phyloP scores from a whole-genome alignment of 1,140 invertebrate species.

The Trichogramma pretiosum region DNA sequence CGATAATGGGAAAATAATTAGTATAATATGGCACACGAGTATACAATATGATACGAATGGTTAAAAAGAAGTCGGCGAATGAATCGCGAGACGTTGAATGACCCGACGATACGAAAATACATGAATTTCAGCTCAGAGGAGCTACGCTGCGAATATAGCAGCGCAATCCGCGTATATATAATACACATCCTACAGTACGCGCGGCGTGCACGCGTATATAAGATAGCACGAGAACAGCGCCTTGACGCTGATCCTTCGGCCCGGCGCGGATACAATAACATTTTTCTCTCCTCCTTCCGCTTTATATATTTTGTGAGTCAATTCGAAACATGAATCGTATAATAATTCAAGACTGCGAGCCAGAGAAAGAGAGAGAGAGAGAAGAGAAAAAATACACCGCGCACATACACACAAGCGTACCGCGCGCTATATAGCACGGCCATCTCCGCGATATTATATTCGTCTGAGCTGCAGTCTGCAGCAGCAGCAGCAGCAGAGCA shows the following conservation, averaged over 20 bases:
- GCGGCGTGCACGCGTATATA: too few relatives aligned
- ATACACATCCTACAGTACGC: too few relatives aligned
- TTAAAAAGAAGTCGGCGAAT: too few relatives aligned
- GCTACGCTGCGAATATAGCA: too few relatives aligned
- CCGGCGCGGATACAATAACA: conserved; percentile 39
- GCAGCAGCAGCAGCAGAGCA: conserved; percentile 18
- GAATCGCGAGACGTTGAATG: too few relatives aligned
- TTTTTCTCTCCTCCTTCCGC: conserved; percentile 38
- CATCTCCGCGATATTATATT: too few relatives aligned
- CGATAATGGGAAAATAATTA: too few relatives aligned
- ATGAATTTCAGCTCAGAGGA: conserved; percentile 33
- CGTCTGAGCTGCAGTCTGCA: conserved; percentile 23
- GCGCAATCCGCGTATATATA: too few relatives aligned
- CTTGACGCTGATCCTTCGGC: neutral
- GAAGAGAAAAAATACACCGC: too few relatives aligned
- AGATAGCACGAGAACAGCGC: conserved; percentile 1
- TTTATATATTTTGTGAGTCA: conserved; percentile 47
- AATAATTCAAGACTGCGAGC: conserved; percentile 44
- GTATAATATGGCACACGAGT: too few relatives aligned
- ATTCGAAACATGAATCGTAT: conserved; percentile 48
- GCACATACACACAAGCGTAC: conserved; percentile 27
- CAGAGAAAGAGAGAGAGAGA: conserved; percentile 44
- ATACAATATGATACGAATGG: too few relatives aligned
- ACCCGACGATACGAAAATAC: conserved; percentile 38
- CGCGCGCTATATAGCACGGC: too few relatives aligned